These are phyloP conservation scores for Atopsyche davidsoni DNA, from an alignment of 1,140 invertebrate species.

Conservation along the genomic window DNA sequence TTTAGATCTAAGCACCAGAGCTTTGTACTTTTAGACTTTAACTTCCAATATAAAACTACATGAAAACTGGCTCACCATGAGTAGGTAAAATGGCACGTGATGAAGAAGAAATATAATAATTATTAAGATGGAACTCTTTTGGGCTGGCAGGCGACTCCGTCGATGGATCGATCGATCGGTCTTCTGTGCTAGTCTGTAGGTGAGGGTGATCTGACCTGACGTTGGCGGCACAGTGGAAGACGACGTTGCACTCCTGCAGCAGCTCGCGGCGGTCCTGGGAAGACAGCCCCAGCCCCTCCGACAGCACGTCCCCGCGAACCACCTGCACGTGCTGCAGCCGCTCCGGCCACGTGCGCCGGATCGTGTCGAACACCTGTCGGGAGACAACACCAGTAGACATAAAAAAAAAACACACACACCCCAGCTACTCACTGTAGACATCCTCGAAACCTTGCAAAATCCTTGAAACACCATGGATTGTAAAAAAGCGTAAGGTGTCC, in stretches of 20 bases:
- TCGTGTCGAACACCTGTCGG: conserved; percentile 64
- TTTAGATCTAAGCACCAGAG: too few relatives aligned
- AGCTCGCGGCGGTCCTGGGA: conserved; percentile 52
- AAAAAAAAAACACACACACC: too few relatives aligned
- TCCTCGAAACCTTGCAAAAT: conserved; percentile 5
- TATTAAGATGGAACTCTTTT: too few relatives aligned
- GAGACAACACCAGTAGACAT: conserved; percentile 20
- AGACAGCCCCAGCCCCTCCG: conserved; percentile 68
- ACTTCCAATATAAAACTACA: too few relatives aligned
- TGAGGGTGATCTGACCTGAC: conserved; percentile 54
- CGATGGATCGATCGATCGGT: too few relatives aligned
- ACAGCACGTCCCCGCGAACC: conserved; percentile 77
- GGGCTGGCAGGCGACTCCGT: too few relatives aligned
- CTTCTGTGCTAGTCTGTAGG: too few relatives aligned
- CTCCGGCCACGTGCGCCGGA: conserved; percentile 54
- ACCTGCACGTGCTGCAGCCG: conserved; percentile 68
- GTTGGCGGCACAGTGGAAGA: conserved; percentile 91
- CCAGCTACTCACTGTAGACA: neutral
- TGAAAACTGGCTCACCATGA: too few relatives aligned
- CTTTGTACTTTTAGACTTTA: too few relatives aligned
- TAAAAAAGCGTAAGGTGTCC: neutral
- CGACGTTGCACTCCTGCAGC: conserved; percentile 61
- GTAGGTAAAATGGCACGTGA: too few relatives aligned
- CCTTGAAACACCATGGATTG: neutral
- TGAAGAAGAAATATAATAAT: too few relatives aligned